phyloP scores from a whole-genome alignment of 2,113 vertebrate genomes.

The Hypomesus transpacificus region DNA sequence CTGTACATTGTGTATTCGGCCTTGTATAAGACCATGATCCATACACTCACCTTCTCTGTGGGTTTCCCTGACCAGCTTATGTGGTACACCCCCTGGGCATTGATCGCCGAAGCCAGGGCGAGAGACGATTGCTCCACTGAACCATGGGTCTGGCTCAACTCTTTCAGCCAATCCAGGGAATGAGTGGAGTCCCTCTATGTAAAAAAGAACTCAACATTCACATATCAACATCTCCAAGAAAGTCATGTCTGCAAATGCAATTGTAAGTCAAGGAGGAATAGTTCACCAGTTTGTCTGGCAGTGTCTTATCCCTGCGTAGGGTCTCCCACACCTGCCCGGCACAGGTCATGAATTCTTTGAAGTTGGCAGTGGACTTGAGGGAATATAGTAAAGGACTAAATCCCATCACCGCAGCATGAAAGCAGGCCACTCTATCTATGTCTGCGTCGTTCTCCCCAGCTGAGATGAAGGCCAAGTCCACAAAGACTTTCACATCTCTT shows the following conservation, averaged over 20 bases:
- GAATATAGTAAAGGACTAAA: conserved; percentile 68
- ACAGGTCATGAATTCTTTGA: conserved; percentile 54
- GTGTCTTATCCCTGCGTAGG: conserved; percentile 61
- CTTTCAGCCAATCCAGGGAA: conserved; percentile 66
- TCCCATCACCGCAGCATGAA: conserved; percentile 69
- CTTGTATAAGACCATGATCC: not conserved
- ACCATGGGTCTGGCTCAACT: conserved; percentile 71
- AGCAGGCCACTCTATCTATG: conserved; percentile 70
- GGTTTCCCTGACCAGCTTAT: conserved; percentile 52
- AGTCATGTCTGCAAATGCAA: not conserved
- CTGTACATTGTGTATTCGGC: not conserved
- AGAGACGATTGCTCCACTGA: conserved; percentile 75
- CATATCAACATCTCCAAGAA: not conserved
- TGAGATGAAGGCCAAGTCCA: conserved; percentile 71
- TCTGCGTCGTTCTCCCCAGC: conserved; percentile 74
- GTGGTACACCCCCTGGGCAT: conserved; percentile 64
- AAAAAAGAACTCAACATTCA: not conserved
- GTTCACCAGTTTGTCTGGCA: conserved; percentile 66
- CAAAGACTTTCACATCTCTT: conserved; percentile 71
- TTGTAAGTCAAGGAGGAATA: not conserved
- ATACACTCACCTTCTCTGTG: conserved; percentile 49
- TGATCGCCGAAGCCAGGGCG: conserved; percentile 69
- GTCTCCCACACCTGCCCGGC: conserved; percentile 63
- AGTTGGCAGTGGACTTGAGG: conserved; percentile 38
- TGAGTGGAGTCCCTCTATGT: conserved; percentile 64